Base-by-base conservation (phyloP, 2,888 invertebrate species). In the Linyphia triangularis region DNA sequence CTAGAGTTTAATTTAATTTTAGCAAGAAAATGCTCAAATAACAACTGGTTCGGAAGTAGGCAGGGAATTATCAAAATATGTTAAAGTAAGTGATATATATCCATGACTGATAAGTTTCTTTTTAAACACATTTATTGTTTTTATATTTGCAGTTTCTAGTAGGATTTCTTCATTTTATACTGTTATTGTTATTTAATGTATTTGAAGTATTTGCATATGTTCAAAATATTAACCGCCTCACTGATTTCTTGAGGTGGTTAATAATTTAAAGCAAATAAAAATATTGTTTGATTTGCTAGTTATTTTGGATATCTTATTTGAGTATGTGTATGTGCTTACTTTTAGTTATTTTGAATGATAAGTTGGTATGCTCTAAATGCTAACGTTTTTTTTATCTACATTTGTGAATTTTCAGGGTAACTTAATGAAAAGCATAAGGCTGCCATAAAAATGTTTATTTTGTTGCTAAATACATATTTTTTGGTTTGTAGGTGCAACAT, bases 401-500 rank as follows among this genome's bases (percentile, higher is more conserved):
- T 75, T 75, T 59, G 22, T 63, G 37, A n/a, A 63, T 40, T 61
- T 77, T 61, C 77, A 77, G 37, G 37, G 37, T 40, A n/a, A 28
- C 30, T 63, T 22, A 81, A 28, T 30, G 33, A 81, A 59, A 40
- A n/a, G 43, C 28, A 43, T 61, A 16, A 61, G 43, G 82, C 82
- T 63, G 43, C 72, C 51, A 24, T 82, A 16, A 72, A n/a, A 37
- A 72, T 61, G 5, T n/a, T 82, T 57, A 30, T 81, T 81, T 67
- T 43, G 30, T 88, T 70, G 79, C 59, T 86, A 81, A 73, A 63
- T 43, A 61, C 73, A 70, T 84, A 51, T 67, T 70, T 88, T 85
- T 85, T 91, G 83, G 78, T 90, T 90, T 91, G 30, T 91, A 91
- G 91, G 91, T 90, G 57, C 89, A 89, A 81, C 91, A 91, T 86